Evolutionary conservation across 2,113 vertebrate species (phyloP), one percentile per base, ranked within the genome.

Genomic region (Melanocharis versteri): DNA sequence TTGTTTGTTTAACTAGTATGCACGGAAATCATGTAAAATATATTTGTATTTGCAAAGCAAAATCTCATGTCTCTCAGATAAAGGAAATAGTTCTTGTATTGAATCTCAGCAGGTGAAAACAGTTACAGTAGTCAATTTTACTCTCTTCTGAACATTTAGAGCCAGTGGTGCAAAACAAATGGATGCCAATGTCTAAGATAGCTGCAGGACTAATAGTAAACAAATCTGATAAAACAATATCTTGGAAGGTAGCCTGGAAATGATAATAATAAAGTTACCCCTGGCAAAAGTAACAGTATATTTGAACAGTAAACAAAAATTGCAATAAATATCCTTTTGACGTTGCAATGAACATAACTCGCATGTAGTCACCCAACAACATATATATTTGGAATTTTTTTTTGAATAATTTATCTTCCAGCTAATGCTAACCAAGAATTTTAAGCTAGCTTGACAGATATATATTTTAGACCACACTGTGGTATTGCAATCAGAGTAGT

Each of bases 221-320:
- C 82, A 91, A 91, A 94, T 91, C 70, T 93, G 70, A 93, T 90
- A 89, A 93, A 91, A 87, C 45, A 71, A 7, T 79, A 20, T 79
- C 57, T 87, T 84, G 54, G 45, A 70, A 89, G 19, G 61, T 79
- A 72, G 40, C 42, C 87, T 87, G 75, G 45, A 79, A 56, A 68
- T 73, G 58, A 88, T 80, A 73, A 76, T 42, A 90, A 81, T 93
- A 53, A 95, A 69, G 48, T 80, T 80, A 83, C 48, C 47, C 30
- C 4, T 93, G 48, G 72, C 60, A 83, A 92, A 80, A 40, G 33
- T 56, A 70, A 26, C 33, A 57, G 30, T 79, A n/a, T 71, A 60
- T 64, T 91, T 69, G 65, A 78, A 58, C 30, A 84, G 28, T 84
- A 79, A 95, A 66, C 71, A 89, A 87, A 85, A 95, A 61, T 61